These are phyloP conservation scores for Maniola jurtina DNA, from an alignment of 1,140 invertebrate species.

Conservation along the genomic window DNA sequence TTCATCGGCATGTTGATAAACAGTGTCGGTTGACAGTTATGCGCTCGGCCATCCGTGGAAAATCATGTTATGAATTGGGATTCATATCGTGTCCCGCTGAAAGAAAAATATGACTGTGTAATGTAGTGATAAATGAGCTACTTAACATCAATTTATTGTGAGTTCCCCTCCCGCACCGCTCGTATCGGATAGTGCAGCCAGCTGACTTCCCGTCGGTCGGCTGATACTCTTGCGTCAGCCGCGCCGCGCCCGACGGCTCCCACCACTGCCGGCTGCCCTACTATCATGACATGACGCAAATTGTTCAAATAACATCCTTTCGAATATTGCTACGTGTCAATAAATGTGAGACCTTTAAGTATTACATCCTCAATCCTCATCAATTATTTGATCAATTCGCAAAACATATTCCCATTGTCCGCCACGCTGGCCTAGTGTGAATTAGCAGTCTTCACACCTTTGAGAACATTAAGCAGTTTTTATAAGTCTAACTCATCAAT, in stretches of 20 bases:
- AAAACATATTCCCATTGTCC: too few relatives aligned
- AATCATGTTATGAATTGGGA: conserved; percentile 48
- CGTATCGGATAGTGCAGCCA: conserved; percentile 34
- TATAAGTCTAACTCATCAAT: too few relatives aligned
- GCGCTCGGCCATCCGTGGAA: conserved; percentile 35
- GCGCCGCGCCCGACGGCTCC: conserved; percentile 18
- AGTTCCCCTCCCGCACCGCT: conserved; percentile 17
- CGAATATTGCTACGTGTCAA: conserved; percentile 1
- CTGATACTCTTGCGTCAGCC: conserved; percentile 40
- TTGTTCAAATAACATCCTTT: conserved; percentile 15
- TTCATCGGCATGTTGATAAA: conserved; percentile 61
- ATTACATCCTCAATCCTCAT: too few relatives aligned
- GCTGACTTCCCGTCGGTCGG: conserved; percentile 61
- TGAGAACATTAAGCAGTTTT: too few relatives aligned
- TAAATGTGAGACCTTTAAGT: background rate
- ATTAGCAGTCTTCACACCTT: too few relatives aligned
- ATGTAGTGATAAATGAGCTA: conserved; percentile 13
- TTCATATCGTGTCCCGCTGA: conserved; percentile 14
- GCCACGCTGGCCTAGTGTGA: too few relatives aligned
- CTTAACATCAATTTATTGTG: conserved; percentile 18
- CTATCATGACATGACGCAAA: conserved; percentile 10
- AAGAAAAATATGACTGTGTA: conserved; percentile 19
- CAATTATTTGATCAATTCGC: too few relatives aligned
- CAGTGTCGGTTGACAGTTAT: conserved; percentile 58
- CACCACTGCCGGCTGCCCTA: conserved; percentile 9